Conservation (phyloP, 2,888 invertebrate species). For the Agrilus mali region DNA sequence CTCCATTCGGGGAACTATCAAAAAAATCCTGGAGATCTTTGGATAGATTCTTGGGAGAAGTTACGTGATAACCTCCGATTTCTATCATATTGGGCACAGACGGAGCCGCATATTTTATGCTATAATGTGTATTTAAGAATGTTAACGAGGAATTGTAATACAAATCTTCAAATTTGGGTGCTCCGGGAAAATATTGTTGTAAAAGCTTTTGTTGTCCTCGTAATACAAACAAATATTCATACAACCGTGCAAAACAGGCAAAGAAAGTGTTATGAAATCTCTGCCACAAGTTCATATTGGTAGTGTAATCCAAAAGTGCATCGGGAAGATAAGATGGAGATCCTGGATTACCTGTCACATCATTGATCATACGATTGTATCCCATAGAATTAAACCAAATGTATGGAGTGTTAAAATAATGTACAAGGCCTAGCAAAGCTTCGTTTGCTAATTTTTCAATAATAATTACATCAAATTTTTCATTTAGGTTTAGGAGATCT, state of each 20-base stretch:
- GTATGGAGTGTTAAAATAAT: conserved; percentile 21
- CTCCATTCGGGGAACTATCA: conserved; percentile 24
- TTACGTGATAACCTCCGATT: conserved; percentile 16
- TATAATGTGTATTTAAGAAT: conserved; percentile 13
- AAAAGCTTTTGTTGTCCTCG: conserved; percentile 11
- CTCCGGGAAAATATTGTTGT: conserved; percentile 11
- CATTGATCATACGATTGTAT: conserved; percentile 31
- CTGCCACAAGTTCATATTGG: conserved; percentile 7
- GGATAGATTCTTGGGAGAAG: conserved; percentile 11
- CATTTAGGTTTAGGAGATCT: conserved; percentile 15
- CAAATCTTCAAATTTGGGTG: conserved; percentile 10
- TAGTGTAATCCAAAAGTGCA: conserved; percentile 15
- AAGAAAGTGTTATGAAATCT: conserved; percentile 8
- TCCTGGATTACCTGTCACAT: conserved; percentile 33
- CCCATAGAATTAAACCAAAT: conserved; percentile 25
- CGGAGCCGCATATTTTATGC: conserved; percentile 9
- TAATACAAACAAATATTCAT: conserved; percentile 3
- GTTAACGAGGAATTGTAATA: conserved; percentile 14
- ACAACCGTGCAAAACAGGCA: neutral
- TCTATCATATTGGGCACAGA: conserved; percentile 15
- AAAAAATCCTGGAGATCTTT: conserved; percentile 22
- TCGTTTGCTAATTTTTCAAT: conserved; percentile 35
- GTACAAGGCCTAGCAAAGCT: conserved; percentile 28
- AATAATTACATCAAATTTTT: conserved; percentile 24
- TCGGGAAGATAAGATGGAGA: conserved; percentile 37